Percentiles rank a stretch among this genome's conserved stretches.
Conservation (phyloP, 2,888 invertebrate species). For the Thera obeliscata region DNA sequence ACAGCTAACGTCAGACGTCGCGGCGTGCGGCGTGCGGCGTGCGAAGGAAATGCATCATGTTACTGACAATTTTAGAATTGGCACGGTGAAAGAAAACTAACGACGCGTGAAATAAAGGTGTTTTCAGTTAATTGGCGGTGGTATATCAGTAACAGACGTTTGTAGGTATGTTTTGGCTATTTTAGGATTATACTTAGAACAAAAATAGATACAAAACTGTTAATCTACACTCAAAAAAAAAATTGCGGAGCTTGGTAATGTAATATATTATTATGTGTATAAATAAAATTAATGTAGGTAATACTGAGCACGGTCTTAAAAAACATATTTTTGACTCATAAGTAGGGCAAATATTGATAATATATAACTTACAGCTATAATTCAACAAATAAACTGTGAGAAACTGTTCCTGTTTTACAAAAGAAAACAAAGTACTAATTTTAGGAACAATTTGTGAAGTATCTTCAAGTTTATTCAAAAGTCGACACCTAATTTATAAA, state of each 20-base stretch:
- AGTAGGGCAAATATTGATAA: too few relatives aligned
- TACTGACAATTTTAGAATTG: constrained; percentile 67
- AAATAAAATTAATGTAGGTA: too few relatives aligned
- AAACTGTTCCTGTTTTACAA: too few relatives aligned
- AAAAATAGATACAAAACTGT: too few relatives aligned
- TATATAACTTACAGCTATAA: too few relatives aligned
- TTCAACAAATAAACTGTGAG: too few relatives aligned
- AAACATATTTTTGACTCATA: too few relatives aligned
- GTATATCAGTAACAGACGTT: neutral
- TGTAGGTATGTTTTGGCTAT: neutral
- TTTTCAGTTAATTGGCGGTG: constrained; percentile 36
- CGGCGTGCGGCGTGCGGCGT: constrained; percentile 9
- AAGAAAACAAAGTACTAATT: neutral
- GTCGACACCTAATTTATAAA: constrained; percentile 28
- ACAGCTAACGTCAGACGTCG: constrained; percentile 36
- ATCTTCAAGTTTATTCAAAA: constrained; percentile 23
- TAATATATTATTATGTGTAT: too few relatives aligned
- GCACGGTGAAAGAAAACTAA: constrained; percentile 38
- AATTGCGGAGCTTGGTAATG: too few relatives aligned
- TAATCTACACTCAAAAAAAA: too few relatives aligned
- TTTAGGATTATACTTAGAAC: neutral
- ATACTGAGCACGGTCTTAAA: too few relatives aligned
- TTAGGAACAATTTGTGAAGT: neutral
- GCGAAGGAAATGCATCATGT: constrained; percentile 51
- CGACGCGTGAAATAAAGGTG: constrained; percentile 40